Base-by-base conservation (phyloP, 2,888 invertebrate genomes). In the Mechanitis messenoides region DNA sequence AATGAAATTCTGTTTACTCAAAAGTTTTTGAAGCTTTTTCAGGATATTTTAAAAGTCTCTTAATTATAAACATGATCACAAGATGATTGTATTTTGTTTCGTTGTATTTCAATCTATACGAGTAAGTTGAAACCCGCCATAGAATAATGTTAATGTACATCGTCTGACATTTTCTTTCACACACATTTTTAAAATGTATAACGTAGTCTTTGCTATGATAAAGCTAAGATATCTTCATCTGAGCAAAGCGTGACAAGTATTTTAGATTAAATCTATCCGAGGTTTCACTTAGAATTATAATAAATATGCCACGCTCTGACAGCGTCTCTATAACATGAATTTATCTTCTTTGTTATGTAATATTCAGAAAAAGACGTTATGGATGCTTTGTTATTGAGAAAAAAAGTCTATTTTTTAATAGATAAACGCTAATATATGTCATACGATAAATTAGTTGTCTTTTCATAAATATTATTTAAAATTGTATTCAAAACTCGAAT, bases 281-380 rank as follows among this genome's bases (percentile, higher is more conserved):
- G 60, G 62, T 69, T 69, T 68, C 64, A 58, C 61, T 64, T 61
- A 53, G 58, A 65, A 63, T 63, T 53, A 58, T 63, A 58, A 64
- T 69, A 66, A 59, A 64, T 63, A 62, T 61, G 63, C 54, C 62
- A 68, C 66, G 68, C 64, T 68, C 59, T 46, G 47, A 7, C 53
- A 62, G 35, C 63, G 64, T 68, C 58, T 66, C 62, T 61, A 53
- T 59, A 57, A 63, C 47, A 62, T 59, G 42, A 56, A 46, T 57
- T 65, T 53, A 62, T 65, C 53, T 58, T 58, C 61, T 45, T 11
- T 45, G 35, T 67, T 61, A 55, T 47, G 58, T 46, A 64, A 67
- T 59, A 11, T 7, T 31, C 11, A 9, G 31, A 50, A 50, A 50
- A 31, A 11, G 28, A 20, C 12, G 4, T 2, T 47, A 31, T 47